phyloP scores from a whole-genome alignment of 1,140 invertebrate genomes.

The Brachionus plicatilis region DNA sequence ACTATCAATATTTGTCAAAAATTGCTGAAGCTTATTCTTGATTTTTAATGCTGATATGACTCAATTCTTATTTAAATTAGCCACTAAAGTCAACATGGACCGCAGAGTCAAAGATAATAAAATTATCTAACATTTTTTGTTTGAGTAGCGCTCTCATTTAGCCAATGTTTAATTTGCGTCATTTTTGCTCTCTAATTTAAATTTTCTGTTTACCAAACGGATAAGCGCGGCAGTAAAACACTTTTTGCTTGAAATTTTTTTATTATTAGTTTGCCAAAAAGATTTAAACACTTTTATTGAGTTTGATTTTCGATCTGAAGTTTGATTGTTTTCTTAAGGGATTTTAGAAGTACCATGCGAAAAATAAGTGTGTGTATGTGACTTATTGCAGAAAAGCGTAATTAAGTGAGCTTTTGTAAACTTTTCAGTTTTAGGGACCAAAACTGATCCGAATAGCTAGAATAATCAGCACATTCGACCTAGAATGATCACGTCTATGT shows the following conservation, averaged over 20 bases:
- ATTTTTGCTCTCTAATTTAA: constrained; percentile 9
- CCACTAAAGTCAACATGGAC: neutral
- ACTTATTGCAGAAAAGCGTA: constrained; percentile 39
- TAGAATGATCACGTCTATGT: neutral
- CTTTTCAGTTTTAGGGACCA: neutral
- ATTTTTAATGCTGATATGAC: constrained; percentile 15
- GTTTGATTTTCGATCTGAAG: constrained; percentile 17
- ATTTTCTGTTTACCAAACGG: constrained; percentile 24
- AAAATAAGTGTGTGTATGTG: constrained; percentile 35
- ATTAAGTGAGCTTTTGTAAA: constrained; percentile 8
- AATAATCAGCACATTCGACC: neutral
- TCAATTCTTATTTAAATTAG: constrained; percentile 25
- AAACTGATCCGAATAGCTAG: neutral
- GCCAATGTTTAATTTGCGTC: constrained; percentile 6
- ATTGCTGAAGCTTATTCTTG: neutral
- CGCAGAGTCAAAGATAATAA: neutral
- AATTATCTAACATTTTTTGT: neutral
- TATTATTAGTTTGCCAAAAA: neutral
- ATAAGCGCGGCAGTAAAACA: neutral
- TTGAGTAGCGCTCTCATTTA: constrained; percentile 6
- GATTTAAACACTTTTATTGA: constrained; percentile 33
- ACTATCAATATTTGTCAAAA: neutral
- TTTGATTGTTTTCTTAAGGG: constrained; percentile 3
- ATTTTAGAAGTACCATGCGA: constrained; percentile 6
- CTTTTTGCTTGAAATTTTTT: neutral